Evolutionary conservation across 2,797 vertebrate genomes (phyloP).

Genomic region (Lepilemur ruficaudatus): DNA sequence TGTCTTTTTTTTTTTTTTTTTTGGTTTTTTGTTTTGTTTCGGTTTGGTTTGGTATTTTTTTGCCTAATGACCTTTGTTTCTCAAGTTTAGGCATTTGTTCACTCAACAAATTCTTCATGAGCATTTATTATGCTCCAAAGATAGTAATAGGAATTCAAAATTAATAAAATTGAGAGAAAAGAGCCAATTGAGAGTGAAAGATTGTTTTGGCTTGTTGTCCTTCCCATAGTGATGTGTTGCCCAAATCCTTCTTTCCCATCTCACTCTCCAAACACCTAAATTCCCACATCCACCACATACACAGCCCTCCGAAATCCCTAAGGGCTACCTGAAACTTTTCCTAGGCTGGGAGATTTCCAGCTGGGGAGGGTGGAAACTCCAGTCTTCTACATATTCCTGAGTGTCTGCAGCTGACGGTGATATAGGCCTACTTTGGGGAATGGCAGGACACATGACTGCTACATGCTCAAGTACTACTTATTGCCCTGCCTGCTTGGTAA

Average conservation of each 20-base stretch:
- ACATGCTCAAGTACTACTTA: background rate
- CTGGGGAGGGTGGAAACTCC: background rate
- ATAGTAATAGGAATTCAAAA: background rate
- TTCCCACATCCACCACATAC: background rate
- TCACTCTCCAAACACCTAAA: background rate
- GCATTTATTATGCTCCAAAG: background rate
- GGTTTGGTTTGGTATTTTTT: background rate
- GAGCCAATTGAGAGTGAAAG: background rate
- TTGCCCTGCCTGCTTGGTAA: background rate
- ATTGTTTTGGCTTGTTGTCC: background rate
- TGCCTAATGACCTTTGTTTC: background rate
- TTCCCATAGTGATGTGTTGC: background rate
- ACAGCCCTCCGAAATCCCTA: background rate
- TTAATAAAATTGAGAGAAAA: background rate
- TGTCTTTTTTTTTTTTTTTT: background rate
- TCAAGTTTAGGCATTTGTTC: constrained; percentile 14
- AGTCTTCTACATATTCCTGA: background rate
- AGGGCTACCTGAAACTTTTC: background rate
- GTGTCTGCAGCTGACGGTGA: background rate
- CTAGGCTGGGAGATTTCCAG: background rate
- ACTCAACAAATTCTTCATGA: background rate
- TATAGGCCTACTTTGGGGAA: background rate
- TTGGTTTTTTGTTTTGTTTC: too few species aligned
- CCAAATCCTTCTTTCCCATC: background rate
- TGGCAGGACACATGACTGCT: background rate